Percentiles rank a stretch among this genome's conserved stretches.
Evolutionary conservation across 2,113 vertebrate genomes (phyloP).

Genomic region (Ophthalmolycus amberensis): DNA sequence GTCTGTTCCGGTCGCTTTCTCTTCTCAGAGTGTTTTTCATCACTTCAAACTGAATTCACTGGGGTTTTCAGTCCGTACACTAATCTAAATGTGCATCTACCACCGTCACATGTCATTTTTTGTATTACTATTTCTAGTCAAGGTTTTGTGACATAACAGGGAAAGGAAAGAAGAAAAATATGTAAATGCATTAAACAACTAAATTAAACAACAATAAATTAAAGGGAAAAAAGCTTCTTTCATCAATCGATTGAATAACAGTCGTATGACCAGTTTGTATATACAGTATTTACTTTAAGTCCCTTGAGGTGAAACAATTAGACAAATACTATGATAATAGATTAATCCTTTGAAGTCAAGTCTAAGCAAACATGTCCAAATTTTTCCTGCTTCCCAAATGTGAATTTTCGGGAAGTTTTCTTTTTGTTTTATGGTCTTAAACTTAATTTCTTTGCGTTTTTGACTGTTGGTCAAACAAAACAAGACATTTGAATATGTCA

Average conservation of each 20-base stretch:
- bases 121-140: not conserved
- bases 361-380: not conserved
- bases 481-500: not conserved
- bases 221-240: not conserved
- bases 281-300: not conserved
- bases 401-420: not conserved
- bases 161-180: not conserved
- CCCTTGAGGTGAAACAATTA: not conserved
- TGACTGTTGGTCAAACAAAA: not conserved
- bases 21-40: slow-evolving; percentile 30
- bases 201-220: not conserved
- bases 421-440: not conserved
- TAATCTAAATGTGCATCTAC: not conserved
- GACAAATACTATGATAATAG: not conserved
- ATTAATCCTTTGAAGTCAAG: not conserved
- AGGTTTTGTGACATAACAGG: not conserved
- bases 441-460: not conserved
- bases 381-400: not conserved
- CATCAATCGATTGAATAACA: not conserved
- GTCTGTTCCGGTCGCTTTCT: slow-evolving; percentile 9
- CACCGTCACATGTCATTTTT: not conserved
- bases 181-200: not conserved
- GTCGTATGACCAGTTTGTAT: not conserved
- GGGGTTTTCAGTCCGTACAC: not conserved
- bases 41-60: not conserved